These are phyloP conservation scores for Cinclus mexicanus DNA, from an alignment of 2,113 vertebrate species.

Conservation along the genomic window DNA sequence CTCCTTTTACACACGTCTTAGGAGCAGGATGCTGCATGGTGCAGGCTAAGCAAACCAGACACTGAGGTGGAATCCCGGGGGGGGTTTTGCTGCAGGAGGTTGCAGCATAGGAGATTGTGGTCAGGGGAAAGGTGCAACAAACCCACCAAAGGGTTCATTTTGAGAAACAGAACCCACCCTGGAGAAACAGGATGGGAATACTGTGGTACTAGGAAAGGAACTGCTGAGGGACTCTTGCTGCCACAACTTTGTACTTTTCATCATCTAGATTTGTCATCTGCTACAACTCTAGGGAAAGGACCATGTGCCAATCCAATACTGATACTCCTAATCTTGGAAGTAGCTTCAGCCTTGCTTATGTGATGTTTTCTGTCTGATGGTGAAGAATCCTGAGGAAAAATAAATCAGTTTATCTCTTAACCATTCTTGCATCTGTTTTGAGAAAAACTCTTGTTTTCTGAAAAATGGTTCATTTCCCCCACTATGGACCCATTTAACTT, in stretches of 20 bases:
- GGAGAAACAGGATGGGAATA: not conserved
- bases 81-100: not conserved
- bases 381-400: constrained; percentile 39
- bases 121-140: not conserved
- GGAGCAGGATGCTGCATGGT: not conserved
- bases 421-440: constrained; percentile 38
- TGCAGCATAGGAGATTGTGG: not conserved
- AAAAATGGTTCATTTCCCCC: constrained; percentile 62
- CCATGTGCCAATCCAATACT: not conserved
- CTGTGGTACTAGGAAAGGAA: not conserved
- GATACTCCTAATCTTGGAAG: not conserved
- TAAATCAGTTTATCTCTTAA: not conserved
- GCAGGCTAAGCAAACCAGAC: not conserved
- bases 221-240: not conserved
- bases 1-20: not conserved
- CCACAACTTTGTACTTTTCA: not conserved
- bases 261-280: not conserved
- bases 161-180: not conserved
- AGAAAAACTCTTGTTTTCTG: constrained; percentile 59
- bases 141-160: not conserved
- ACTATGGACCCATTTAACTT: constrained; percentile 66
- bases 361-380: constrained; percentile 17
- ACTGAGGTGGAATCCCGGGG: not conserved
- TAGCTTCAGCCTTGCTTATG: not conserved
- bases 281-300: not conserved